phyloP scores from a whole-genome alignment of 2,888 invertebrate genomes.

The Bugulina stolonifera region DNA sequence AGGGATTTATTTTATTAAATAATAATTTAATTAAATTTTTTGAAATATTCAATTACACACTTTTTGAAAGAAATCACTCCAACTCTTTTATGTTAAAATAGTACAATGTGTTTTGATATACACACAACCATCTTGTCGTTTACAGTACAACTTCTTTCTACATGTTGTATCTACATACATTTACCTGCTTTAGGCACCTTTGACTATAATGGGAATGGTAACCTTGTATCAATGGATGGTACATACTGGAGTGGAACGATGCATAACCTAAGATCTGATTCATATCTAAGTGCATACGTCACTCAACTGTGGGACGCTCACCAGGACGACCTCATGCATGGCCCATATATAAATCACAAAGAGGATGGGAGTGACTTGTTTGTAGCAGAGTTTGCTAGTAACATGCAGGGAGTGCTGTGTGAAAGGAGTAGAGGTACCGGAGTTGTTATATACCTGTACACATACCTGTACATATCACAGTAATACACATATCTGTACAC shows the following conservation, averaged over 20 bases:
- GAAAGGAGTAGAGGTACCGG: not conserved
- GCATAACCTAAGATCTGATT: not conserved
- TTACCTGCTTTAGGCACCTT: too few species aligned
- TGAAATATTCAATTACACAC: too few species aligned
- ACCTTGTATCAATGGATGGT: conserved; percentile 1
- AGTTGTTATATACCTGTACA: not conserved
- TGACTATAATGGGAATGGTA: not conserved
- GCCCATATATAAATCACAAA: not conserved
- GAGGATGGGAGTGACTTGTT: not conserved
- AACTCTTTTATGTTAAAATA: too few species aligned
- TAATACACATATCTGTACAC: too few species aligned
- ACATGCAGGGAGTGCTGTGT: not conserved
- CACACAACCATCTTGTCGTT: too few species aligned
- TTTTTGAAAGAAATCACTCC: too few species aligned
- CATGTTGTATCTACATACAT: too few species aligned
- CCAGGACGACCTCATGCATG: not conserved
- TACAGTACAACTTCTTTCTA: too few species aligned
- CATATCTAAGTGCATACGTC: not conserved
- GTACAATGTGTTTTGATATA: too few species aligned
- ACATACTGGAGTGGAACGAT: not conserved
- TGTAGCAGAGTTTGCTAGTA: not conserved
- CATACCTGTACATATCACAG: too few species aligned
- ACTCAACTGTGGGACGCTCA: not conserved
- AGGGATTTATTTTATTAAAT: too few species aligned
- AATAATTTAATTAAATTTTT: too few species aligned